Evolutionary conservation across 2,888 invertebrate genomes (phyloP), one percentile per base, ranked within the genome.

Genomic region (Mesoligia furuncula): DNA sequence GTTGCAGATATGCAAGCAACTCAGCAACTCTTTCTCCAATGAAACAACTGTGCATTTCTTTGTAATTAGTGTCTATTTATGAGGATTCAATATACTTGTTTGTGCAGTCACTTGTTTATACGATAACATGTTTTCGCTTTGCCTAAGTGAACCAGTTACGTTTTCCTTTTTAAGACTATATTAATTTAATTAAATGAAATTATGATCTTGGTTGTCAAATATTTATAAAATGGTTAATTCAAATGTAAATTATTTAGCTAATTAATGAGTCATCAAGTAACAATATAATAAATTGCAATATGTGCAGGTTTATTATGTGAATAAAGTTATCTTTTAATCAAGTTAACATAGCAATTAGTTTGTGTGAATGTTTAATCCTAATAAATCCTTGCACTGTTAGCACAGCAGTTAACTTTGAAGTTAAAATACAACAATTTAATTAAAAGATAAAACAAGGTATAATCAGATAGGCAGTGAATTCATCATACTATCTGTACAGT

Each of bases 401-500:
- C 45, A 70, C n/a, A 67, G 24, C 4, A 31, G 20, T 66, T 79
- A 71, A 42, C 65, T 68, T 64, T 71, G 59, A 45, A 73, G 68
- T 70, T 57, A 66, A 71, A 81, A 66, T 69, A 31, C 31, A 78
- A 70, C 15, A 57, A 74, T 78, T 81, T 64, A 67, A 81, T 73
- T 77, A 48, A 48, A 77, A 76, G 67, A 77, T 71, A 71, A 72
- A 77, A 69, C 31, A 73, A 73, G 27, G 15, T 51, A 36, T 73
- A 62, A 62, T 64, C 45, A 54, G 66, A 61, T 79, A 79, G 64
- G 64, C 48, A 39, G n/a, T 36, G n/a, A 54, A 51, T 75, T 66
- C 48, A 65, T 66, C 31, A 83, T 59, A 51, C 27, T 75, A 54
- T 51, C 42, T 39, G 24, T 45, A 73, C 36, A 64, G 61, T 71